phyloP scores from a whole-genome alignment of 2,888 invertebrate genomes.

The Troglohyphantes excavatus region DNA sequence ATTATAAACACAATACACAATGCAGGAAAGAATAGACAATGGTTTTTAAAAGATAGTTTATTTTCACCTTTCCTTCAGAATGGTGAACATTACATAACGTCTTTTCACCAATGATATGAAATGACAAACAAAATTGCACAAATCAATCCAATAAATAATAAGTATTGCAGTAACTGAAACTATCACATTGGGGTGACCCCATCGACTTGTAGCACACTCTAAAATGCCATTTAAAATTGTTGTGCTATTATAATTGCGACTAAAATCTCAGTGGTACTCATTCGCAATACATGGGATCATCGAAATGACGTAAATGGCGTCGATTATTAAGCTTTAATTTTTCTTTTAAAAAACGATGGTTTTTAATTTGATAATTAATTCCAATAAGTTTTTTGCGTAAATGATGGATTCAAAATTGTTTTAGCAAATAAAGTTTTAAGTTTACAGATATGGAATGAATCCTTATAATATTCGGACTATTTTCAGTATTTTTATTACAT shows the following conservation, averaged over 20 bases:
- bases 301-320: too few species aligned
- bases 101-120: conserved; percentile 44
- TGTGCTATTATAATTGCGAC: neutral
- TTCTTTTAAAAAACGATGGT: too few species aligned
- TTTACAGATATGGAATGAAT: too few species aligned
- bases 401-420: too few species aligned
- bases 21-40: neutral
- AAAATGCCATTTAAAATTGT: neutral
- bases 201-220: neutral
- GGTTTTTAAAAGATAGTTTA: conserved; percentile 61
- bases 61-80: conserved; percentile 29
- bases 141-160: neutral
- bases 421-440: too few species aligned
- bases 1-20: too few species aligned
- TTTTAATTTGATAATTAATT: too few species aligned
- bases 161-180: neutral
- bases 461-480: too few species aligned
- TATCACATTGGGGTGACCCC: neutral
- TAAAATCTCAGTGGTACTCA: neutral
- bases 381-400: too few species aligned
- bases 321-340: too few species aligned
- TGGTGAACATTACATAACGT: conserved; percentile 42
- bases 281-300: too few species aligned
- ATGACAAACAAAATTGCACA: conserved; percentile 18
- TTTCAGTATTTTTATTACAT: too few species aligned